Conservation (phyloP, 2,888 invertebrate species). For the Agrilus cyanescens region DNA sequence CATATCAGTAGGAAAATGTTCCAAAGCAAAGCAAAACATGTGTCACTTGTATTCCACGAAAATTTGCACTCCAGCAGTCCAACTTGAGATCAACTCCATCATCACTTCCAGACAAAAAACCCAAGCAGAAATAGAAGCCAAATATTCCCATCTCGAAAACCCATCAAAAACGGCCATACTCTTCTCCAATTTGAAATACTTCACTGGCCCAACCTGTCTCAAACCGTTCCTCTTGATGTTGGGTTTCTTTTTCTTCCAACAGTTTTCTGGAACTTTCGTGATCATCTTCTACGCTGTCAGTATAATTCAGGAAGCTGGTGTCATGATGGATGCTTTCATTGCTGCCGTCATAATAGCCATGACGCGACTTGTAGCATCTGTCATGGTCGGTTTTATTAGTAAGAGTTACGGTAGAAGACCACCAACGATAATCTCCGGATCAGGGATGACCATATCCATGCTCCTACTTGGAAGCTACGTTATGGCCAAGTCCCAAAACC, state of each 20-base stretch:
- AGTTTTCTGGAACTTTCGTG: conserved; percentile 44
- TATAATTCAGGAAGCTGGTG: conserved; percentile 37
- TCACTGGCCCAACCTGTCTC: conserved; percentile 33
- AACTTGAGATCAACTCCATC: conserved; percentile 25
- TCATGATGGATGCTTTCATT: conserved; percentile 36
- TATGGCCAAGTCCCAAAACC: conserved; percentile 24
- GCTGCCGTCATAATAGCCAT: conserved; percentile 41
- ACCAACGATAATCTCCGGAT: conserved; percentile 46
- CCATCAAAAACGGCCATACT: conserved; percentile 11
- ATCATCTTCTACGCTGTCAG: conserved; percentile 45
- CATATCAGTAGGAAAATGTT: conserved; percentile 34
- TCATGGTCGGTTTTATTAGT: conserved; percentile 36
- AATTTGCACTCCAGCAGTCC: conserved; percentile 19
- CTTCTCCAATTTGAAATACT: conserved; percentile 22
- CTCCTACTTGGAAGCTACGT: conserved; percentile 36
- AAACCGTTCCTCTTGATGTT: conserved; percentile 39
- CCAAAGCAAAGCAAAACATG: conserved; percentile 36
- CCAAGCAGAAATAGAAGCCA: conserved; percentile 1
- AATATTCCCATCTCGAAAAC: not conserved
- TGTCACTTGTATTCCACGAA: conserved; percentile 34
- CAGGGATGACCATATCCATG: conserved; percentile 44
- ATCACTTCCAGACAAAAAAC: conserved; percentile 19
- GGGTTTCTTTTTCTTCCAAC: conserved; percentile 44
- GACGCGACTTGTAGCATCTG: conserved; percentile 36
- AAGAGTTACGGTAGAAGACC: conserved; percentile 45